Evolutionary conservation across 2,113 vertebrate genomes (phyloP).

Genomic region (Sinocyclocheilus maitianheensis): DNA sequence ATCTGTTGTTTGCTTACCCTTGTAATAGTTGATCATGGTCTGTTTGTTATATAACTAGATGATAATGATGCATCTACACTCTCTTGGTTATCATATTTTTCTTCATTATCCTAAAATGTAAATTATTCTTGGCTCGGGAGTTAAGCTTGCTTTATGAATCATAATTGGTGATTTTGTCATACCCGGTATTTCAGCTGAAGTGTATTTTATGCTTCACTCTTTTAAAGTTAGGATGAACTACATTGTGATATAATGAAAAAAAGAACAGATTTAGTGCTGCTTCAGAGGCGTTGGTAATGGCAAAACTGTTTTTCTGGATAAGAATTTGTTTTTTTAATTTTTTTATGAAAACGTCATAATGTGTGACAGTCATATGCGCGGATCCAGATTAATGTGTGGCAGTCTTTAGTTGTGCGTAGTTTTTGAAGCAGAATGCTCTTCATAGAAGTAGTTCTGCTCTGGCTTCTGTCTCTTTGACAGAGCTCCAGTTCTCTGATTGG

Average conservation of each 20-base stretch:
- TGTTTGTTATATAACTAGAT: background rate
- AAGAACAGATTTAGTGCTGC: background rate
- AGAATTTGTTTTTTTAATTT: background rate
- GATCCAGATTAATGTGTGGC: slow-evolving; percentile 1
- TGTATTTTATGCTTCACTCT: background rate
- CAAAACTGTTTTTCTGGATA: background rate
- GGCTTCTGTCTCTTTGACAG: slow-evolving; percentile 23
- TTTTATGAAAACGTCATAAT: background rate
- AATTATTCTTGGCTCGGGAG: background rate
- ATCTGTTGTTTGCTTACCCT: background rate
- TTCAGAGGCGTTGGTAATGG: background rate
- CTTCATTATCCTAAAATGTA: background rate
- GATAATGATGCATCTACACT: background rate
- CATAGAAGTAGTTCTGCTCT: background rate
- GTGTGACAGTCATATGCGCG: background rate
- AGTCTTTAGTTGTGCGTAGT: background rate
- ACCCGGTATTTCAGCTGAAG: background rate
- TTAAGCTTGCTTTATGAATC: background rate
- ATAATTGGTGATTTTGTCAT: background rate
- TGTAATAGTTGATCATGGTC: background rate
- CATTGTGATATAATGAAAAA: background rate
- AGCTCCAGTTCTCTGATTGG: slow-evolving; percentile 23
- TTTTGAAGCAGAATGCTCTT: slow-evolving; percentile 18
- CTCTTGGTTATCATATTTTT: background rate
- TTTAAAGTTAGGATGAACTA: background rate